phyloP scores from a whole-genome alignment of 2,888 invertebrate genomes.

The Aspidapion aeneum region DNA sequence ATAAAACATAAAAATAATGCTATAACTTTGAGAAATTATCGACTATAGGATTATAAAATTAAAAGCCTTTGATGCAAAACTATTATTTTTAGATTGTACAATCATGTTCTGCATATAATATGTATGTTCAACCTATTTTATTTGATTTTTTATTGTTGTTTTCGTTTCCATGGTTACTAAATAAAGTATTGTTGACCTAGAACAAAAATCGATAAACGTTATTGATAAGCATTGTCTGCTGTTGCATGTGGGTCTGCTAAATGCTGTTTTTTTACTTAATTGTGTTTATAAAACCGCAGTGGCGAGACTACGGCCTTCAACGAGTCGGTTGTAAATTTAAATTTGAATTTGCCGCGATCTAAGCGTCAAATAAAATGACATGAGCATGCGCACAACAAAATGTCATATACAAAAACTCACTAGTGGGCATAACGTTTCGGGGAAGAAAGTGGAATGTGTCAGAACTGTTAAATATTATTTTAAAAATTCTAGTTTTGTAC shows the following conservation, averaged over 20 bases:
- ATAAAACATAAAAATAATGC: no score
- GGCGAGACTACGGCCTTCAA: neutral
- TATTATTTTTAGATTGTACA: no score
- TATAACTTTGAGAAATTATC: no score
- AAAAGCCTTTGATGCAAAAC: no score
- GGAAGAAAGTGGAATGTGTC: slow-evolving; percentile 20
- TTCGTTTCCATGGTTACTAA: neutral
- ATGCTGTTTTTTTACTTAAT: neutral
- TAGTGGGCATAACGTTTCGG: slow-evolving; percentile 16
- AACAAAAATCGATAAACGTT: neutral
- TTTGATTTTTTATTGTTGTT: neutral
- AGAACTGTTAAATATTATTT: slow-evolving; percentile 16
- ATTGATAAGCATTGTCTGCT: neutral
- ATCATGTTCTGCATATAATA: no score
- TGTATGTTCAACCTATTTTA: no score
- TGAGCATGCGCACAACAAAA: slow-evolving; percentile 13
- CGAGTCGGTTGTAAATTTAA: slow-evolving; percentile 11
- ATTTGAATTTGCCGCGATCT: slow-evolving; percentile 15
- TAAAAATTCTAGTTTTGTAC: slow-evolving; percentile 11
- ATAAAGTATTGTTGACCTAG: neutral
- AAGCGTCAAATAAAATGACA: neutral
- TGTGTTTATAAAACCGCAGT: neutral
- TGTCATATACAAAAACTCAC: slow-evolving; percentile 15
- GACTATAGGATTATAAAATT: no score
- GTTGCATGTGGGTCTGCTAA: neutral